Percentiles rank a stretch among this genome's conserved stretches.
Evolutionary conservation across 2,113 vertebrate genomes (phyloP).

Genomic region (Turdus rufiventris): DNA sequence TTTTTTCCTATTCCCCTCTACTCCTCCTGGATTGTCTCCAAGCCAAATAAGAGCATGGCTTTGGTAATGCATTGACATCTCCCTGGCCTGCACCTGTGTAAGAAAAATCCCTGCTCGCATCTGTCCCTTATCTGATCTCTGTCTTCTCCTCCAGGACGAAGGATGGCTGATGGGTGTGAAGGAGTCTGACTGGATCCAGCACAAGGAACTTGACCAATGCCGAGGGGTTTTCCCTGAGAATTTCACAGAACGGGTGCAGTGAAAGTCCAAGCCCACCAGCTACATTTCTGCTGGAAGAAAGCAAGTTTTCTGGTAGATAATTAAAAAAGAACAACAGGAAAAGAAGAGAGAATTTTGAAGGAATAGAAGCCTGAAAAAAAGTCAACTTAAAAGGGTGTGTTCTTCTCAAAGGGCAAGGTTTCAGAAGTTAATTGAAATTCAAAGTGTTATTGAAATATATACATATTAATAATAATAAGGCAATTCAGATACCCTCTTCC

Average conservation of each 20-base stretch:
- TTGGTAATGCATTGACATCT: background rate
- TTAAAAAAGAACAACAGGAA: conserved; percentile 46
- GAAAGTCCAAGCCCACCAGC: background rate
- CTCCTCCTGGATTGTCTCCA: background rate
- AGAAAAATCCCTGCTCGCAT: background rate
- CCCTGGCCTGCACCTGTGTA: background rate
- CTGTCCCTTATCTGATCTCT: background rate
- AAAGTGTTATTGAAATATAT: conserved; percentile 49
- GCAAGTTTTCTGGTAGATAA: conserved; percentile 52
- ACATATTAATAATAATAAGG: conserved; percentile 34
- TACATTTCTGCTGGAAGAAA: conserved; percentile 49
- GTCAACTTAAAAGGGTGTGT: conserved; percentile 44
- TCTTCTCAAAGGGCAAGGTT: conserved; percentile 61
- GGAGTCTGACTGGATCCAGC: conserved; percentile 88
- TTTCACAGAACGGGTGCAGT: conserved; percentile 92
- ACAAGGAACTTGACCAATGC: conserved; percentile 79
- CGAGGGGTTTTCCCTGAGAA: conserved; percentile 97
- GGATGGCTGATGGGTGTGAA: conserved; percentile 97
- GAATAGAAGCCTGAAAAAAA: conserved; percentile 35
- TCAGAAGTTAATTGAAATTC: conserved; percentile 32
- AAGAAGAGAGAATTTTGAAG: conserved; percentile 54
- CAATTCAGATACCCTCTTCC: conserved; percentile 16
- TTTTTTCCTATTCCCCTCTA: background rate
- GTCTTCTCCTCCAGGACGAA: conserved; percentile 80
- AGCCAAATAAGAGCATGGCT: conserved; percentile 20